These are phyloP conservation scores for Lamellibrachia columna DNA, from an alignment of 2,888 invertebrate species.

Conservation along the genomic window DNA sequence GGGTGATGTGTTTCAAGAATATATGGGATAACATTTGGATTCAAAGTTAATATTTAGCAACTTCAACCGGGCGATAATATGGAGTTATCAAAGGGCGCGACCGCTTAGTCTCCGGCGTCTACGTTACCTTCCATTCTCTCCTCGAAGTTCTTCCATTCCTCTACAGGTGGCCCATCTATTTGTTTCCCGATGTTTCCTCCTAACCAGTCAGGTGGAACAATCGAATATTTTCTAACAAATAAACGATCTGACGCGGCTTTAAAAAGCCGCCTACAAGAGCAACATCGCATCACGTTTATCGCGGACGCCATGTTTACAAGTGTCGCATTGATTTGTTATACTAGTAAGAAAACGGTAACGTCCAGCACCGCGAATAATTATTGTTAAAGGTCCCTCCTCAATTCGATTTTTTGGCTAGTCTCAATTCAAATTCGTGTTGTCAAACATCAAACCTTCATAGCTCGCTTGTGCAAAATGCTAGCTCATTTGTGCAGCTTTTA, in stretches of 20 bases:
- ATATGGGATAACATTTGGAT: no score
- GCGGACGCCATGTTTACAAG: not conserved
- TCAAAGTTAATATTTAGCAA: not conserved
- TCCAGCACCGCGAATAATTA: no score
- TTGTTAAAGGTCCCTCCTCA: not conserved
- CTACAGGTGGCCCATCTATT: constrained; percentile 22
- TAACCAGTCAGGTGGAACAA: constrained; percentile 36
- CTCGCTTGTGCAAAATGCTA: no score
- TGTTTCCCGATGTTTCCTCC: constrained; percentile 31
- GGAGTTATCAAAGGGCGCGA: not conserved
- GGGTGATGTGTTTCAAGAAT: no score
- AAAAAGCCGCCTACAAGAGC: constrained; percentile 16
- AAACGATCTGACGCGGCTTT: not conserved
- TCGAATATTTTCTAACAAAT: constrained; percentile 28
- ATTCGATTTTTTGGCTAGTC: not conserved
- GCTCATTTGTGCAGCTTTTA: no score
- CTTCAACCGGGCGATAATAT: constrained; percentile 17
- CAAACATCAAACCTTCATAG: no score
- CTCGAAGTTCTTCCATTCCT: constrained; percentile 29
- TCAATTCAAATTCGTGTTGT: no score
- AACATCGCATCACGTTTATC: not conserved
- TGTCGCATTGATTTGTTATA: not conserved
- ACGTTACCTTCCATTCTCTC: constrained; percentile 32
- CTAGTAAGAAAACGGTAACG: not conserved
- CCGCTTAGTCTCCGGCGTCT: not conserved